Evolutionary conservation across 2,113 vertebrate species (phyloP).

Genomic region (Mola mola): DNA sequence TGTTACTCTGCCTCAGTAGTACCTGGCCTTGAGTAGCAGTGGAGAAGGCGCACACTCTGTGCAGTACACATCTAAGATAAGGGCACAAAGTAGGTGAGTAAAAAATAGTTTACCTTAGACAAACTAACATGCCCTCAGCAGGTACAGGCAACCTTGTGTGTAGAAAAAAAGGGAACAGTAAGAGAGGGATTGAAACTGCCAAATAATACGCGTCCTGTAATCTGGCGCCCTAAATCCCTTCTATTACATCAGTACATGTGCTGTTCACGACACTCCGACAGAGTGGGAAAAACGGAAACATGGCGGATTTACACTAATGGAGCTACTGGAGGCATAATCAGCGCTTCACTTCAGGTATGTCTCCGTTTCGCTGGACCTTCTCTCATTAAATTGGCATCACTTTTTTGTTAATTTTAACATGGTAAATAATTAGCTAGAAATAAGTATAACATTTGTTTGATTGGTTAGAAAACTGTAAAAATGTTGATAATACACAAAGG

Average conservation of each 20-base stretch:
- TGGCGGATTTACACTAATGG: no score
- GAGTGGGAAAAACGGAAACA: slow-evolving; percentile 34
- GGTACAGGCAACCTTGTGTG: no score
- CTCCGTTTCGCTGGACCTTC: no score
- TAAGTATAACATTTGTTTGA: no score
- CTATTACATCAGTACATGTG: slow-evolving; percentile 15
- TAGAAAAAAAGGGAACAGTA: neutral
- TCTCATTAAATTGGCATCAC: no score
- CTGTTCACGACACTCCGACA: neutral
- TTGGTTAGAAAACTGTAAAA: neutral
- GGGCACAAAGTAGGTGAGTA: neutral
- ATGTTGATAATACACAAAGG: neutral
- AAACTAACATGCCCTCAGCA: no score
- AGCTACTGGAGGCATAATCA: no score
- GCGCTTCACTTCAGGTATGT: no score
- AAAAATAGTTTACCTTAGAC: no score
- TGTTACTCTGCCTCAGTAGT: slow-evolving; percentile 6
- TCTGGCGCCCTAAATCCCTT: slow-evolving; percentile 48
- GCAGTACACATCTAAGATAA: slow-evolving; percentile 64
- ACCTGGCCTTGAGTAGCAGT: slow-evolving; percentile 69
- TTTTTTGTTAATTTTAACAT: no score
- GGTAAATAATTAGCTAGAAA: no score
- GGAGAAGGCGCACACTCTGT: slow-evolving; percentile 56
- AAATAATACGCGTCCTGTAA: slow-evolving; percentile 20
- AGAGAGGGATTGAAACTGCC: neutral